Evolutionary conservation across 2,113 vertebrate species (phyloP).

Genomic region (Corythornis madagascariensis): DNA sequence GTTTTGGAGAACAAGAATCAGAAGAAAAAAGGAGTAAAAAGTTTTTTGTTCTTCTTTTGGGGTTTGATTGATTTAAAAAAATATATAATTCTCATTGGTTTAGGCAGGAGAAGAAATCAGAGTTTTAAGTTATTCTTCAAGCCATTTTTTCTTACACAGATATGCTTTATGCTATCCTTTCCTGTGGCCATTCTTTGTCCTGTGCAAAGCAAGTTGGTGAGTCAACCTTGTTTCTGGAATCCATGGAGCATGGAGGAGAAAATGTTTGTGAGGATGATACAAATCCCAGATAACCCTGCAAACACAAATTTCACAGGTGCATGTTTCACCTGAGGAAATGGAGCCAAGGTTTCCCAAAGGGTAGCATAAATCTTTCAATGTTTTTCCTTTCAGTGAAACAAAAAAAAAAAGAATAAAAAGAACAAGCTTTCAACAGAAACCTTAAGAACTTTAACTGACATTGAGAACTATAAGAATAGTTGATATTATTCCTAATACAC

Average conservation of each 20-base stretch:
- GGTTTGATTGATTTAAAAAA: not conserved
- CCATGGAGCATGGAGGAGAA: not conserved
- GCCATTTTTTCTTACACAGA: not conserved
- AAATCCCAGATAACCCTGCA: not conserved
- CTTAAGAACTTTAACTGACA: not conserved
- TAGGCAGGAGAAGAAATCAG: not conserved
- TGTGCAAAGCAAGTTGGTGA: not conserved
- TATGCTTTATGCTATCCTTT: not conserved
- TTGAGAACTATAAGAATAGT: not conserved
- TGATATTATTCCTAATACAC: not conserved
- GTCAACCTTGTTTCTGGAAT: not conserved
- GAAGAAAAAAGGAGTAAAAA: not conserved
- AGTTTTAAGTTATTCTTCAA: not conserved
- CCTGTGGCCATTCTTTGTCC: not conserved
- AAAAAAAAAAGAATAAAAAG: not conserved
- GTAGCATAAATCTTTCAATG: not conserved
- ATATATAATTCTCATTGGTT: not conserved
- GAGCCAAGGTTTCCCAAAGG: not conserved
- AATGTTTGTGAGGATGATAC: not conserved
- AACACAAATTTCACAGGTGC: not conserved
- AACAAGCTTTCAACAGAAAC: not conserved
- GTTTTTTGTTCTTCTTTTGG: not conserved
- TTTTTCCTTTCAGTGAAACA: not conserved
- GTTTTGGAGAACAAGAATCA: not conserved
- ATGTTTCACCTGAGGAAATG: not conserved